These are phyloP conservation scores for Rafetus swinhoei DNA, from an alignment of 2,113 vertebrate species.

Conservation along the genomic window DNA sequence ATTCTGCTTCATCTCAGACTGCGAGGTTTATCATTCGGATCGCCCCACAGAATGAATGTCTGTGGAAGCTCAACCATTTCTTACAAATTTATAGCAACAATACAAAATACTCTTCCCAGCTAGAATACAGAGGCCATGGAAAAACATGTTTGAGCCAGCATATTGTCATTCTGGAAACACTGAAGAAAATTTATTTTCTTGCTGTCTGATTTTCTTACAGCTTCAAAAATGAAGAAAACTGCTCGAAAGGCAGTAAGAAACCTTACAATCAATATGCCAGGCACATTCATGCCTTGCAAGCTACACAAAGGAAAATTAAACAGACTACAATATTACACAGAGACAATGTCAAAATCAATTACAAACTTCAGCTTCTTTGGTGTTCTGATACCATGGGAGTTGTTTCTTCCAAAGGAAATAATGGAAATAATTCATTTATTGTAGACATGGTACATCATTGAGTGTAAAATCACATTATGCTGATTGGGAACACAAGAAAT, in stretches of 20 bases:
- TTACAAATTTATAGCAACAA: background rate
- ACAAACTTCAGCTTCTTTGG: constrained; percentile 5
- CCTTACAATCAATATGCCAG: background rate
- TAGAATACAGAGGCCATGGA: background rate
- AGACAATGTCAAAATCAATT: constrained; percentile 22
- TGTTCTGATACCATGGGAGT: background rate
- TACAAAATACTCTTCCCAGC: background rate
- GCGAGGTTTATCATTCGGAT: background rate
- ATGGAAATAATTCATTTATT: background rate
- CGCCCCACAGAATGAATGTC: background rate
- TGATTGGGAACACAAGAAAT: background rate
- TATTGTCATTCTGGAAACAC: background rate
- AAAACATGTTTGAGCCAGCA: background rate
- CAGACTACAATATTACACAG: background rate
- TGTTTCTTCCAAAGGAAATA: background rate
- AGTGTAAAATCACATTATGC: background rate
- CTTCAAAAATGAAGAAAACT: background rate
- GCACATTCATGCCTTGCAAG: constrained; percentile 19
- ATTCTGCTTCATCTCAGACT: background rate
- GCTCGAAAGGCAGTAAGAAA: background rate
- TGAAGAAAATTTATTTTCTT: background rate
- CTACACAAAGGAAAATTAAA: background rate
- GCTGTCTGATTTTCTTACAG: background rate
- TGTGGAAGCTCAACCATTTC: background rate
- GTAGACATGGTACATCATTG: background rate